These are phyloP conservation scores for Dicrostonyx torquatus DNA, from an alignment of 2,797 vertebrate species.

Conservation along the genomic window DNA sequence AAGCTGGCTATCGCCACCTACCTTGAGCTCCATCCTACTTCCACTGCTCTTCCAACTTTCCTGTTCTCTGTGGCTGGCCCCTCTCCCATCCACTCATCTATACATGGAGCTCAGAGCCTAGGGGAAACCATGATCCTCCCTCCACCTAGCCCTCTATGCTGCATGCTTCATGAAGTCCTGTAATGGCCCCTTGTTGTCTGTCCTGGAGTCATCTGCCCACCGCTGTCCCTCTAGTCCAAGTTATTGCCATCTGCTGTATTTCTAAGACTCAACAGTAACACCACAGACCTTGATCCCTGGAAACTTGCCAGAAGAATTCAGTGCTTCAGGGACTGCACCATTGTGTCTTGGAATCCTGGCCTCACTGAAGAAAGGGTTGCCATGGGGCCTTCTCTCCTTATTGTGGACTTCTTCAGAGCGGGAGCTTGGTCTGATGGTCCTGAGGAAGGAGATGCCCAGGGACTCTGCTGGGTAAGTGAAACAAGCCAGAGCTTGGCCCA, in stretches of 20 bases:
- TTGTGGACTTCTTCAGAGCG: background rate
- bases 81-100: background rate
- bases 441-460: background rate
- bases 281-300: background rate
- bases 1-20: background rate
- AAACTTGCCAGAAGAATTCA: background rate
- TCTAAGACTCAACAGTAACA: background rate
- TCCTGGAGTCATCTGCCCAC: background rate
- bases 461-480: background rate
- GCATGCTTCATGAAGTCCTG: background rate
- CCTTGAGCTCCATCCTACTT: too few species aligned
- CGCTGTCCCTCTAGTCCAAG: background rate
- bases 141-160: background rate
- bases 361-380: background rate
- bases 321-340: background rate
- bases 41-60: background rate
- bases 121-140: background rate
- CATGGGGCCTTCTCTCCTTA: background rate
- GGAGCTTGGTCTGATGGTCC: background rate
- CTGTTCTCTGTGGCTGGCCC: background rate
- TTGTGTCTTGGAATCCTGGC: background rate
- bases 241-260: background rate
- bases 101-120: background rate
- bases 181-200: background rate
- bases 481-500: background rate